Conservation (phyloP, 2,113 vertebrate species). For the Raja brachyura region DNA sequence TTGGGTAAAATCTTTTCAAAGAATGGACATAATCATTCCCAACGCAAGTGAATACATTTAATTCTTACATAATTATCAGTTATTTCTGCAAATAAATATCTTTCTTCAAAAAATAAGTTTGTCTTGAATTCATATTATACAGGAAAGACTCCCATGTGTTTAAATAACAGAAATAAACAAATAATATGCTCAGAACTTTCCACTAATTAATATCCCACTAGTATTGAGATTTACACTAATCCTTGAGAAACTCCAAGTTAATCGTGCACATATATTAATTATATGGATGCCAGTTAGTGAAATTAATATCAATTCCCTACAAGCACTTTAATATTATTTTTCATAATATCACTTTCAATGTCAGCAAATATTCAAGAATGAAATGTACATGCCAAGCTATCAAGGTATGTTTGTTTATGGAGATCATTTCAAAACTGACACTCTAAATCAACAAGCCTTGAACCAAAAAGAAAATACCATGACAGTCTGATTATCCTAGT, state of each 20-base stretch:
- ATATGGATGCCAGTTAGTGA: too few species aligned
- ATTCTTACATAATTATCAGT: neutral
- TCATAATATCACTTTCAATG: neutral
- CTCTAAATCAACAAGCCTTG: neutral
- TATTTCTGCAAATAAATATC: neutral
- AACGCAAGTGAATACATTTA: too few species aligned
- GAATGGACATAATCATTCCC: neutral
- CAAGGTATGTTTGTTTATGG: neutral
- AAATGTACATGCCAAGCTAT: neutral
- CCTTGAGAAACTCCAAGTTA: neutral
- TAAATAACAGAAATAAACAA: neutral
- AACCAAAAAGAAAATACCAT: neutral
- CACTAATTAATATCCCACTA: neutral
- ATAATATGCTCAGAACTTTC: neutral
- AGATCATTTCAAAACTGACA: neutral
- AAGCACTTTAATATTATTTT: neutral
- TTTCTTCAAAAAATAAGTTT: neutral
- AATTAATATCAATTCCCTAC: neutral
- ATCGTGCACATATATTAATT: neutral
- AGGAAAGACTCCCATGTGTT: neutral
- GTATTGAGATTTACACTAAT: neutral
- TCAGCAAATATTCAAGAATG: neutral
- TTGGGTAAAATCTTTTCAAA: conserved; percentile 7
- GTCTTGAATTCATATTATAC: neutral
- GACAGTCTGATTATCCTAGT: neutral